Conservation (phyloP, 92 coral and sea anemone genomes). For the Phenganax marumi region DNA sequence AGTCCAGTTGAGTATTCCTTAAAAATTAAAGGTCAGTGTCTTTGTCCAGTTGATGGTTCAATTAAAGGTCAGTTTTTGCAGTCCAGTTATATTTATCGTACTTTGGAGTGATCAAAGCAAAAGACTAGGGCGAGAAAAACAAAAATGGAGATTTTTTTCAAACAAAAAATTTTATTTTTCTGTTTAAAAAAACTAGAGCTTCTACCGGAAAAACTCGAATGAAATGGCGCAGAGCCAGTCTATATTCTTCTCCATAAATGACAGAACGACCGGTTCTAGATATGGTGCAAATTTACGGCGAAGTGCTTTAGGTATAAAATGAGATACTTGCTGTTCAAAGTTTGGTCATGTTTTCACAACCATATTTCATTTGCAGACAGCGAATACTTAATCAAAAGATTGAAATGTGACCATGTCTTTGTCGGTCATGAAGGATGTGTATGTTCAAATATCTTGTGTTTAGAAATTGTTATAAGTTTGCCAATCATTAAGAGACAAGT, state of each 20-base stretch:
- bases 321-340: neutral
- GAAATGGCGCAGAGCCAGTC: conserved; percentile 17
- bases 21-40: too few relatives aligned
- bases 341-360: neutral
- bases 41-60: too few relatives aligned
- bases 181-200: neutral
- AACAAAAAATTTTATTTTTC: neutral
- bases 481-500: too few relatives aligned
- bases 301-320: conserved; percentile 18
- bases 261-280: neutral
- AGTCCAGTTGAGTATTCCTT: too few relatives aligned
- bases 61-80: too few relatives aligned
- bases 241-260: conserved; percentile 15
- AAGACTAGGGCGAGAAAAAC: neutral
- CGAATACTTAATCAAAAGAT: conserved; percentile 75
- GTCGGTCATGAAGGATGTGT: conserved; percentile 97
- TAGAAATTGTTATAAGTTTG: neutral
- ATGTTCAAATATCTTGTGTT: conserved; percentile 42
- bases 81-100: too few relatives aligned
- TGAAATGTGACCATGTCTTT: conserved; percentile 70
- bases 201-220: neutral
- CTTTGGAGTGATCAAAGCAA: too few relatives aligned
- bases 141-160: neutral
- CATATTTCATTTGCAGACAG: conserved; percentile 55
- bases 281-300: neutral